Conservation (phyloP, 2,888 invertebrate genomes). For the Xestobium rufovillosum region DNA sequence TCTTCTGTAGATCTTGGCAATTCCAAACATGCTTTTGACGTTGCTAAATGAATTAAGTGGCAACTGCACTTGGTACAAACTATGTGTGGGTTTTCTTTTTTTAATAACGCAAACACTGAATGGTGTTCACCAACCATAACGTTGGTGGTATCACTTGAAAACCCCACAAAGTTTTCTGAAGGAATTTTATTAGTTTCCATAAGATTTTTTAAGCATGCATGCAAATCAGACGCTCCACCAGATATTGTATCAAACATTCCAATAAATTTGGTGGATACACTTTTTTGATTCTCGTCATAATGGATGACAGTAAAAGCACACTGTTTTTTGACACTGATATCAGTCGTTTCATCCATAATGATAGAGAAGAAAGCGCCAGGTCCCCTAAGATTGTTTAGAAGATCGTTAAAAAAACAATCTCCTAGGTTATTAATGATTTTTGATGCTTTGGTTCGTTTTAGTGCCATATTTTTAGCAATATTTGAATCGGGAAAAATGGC, state of each 20-base stretch:
- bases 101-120: constrained; percentile 17
- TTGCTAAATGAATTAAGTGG: constrained; percentile 29
- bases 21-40: constrained; percentile 30
- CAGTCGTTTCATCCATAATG: constrained; percentile 1
- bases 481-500: constrained; percentile 18
- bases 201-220: constrained; percentile 1
- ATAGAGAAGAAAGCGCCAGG: neutral
- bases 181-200: neutral
- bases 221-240: constrained; percentile 5
- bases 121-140: constrained; percentile 27
- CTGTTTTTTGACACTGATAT: constrained; percentile 3
- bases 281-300: neutral
- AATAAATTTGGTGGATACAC: constrained; percentile 6
- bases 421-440: constrained; percentile 7
- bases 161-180: neutral
- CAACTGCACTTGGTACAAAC: constrained; percentile 30
- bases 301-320: constrained; percentile 8
- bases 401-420: too few species aligned
- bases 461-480: constrained; percentile 13
- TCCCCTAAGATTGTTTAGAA: neutral
- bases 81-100: constrained; percentile 23
- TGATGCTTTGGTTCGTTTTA: constrained; percentile 16
- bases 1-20: constrained; percentile 25
- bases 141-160: constrained; percentile 28
- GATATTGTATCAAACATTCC: constrained; percentile 4